Evolutionary conservation across 1,140 invertebrate genomes (phyloP).

Genomic region (Psilanteris sp.): DNA sequence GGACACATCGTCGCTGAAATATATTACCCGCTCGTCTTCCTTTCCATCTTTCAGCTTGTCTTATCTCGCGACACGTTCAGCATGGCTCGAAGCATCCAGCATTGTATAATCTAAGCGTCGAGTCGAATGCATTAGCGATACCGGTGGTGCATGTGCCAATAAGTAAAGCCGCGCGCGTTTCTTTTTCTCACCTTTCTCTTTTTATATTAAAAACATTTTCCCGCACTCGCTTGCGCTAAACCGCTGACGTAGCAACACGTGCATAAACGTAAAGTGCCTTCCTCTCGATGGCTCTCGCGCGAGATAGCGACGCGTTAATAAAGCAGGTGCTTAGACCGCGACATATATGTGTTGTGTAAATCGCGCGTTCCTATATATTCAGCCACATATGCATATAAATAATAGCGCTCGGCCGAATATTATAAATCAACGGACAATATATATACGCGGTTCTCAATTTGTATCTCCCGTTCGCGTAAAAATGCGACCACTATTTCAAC

Average conservation of each 20-base stretch:
- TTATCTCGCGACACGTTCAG: constrained; percentile 55
- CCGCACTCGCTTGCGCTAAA: constrained; percentile 12
- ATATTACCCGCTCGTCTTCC: constrained; percentile 42
- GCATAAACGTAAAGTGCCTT: constrained; percentile 35
- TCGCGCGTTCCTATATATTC: neutral
- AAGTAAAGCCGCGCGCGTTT: constrained; percentile 47
- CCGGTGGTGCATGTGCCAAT: constrained; percentile 54
- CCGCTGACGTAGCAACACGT: constrained; percentile 20
- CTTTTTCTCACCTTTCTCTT: constrained; percentile 57
- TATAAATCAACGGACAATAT: constrained; percentile 51
- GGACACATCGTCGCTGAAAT: constrained; percentile 31
- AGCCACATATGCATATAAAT: constrained; percentile 2
- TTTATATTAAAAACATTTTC: constrained; percentile 51
- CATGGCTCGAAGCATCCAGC: constrained; percentile 32
- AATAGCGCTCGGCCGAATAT: constrained; percentile 17
- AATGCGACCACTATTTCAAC: too few relatives aligned
- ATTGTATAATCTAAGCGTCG: constrained; percentile 51
- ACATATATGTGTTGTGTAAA: constrained; percentile 25
- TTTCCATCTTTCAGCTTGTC: constrained; percentile 31
- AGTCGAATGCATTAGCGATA: constrained; percentile 59
- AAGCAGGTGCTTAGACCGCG: constrained; percentile 45
- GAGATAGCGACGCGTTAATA: constrained; percentile 50
- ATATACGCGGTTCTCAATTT: too few relatives aligned
- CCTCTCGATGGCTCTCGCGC: constrained; percentile 8
- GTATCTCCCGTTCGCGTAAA: too few relatives aligned